Conservation (phyloP, 2,888 invertebrate species). For the Pegoplata infirma region DNA sequence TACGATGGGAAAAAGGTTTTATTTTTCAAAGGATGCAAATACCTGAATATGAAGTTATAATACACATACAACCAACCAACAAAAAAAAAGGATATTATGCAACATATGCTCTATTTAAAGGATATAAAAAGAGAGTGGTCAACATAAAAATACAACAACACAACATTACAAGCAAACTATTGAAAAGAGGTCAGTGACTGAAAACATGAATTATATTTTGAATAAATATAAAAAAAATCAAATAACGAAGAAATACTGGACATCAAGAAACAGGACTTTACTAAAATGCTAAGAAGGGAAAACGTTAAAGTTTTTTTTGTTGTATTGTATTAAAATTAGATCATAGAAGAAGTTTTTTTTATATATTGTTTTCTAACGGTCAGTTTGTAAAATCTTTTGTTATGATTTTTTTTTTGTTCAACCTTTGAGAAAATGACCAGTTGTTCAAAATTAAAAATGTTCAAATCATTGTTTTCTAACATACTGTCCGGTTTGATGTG, state of each 20-base stretch:
- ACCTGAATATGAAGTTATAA: conserved; percentile 8
- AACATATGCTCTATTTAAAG: conserved; percentile 54
- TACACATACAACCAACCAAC: too few species aligned
- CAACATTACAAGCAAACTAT: conserved; percentile 35
- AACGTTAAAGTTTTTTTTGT: background rate
- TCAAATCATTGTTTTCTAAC: background rate
- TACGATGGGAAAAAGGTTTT: conserved; percentile 43
- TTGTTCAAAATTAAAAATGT: conserved; percentile 19
- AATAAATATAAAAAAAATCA: background rate
- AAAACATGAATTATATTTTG: background rate
- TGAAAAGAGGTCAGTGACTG: conserved; percentile 60
- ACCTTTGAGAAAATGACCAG: conserved; percentile 44
- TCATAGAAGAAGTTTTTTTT: conserved; percentile 32
- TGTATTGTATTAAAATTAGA: conserved; percentile 22
- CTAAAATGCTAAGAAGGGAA: conserved; percentile 12
- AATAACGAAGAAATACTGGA: conserved; percentile 7
- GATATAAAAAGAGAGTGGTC: conserved; percentile 27
- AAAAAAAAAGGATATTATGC: conserved; percentile 24
- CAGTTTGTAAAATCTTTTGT: conserved; percentile 33
- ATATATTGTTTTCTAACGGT: conserved; percentile 61
- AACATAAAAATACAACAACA: conserved; percentile 20
- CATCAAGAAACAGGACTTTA: conserved; percentile 20
- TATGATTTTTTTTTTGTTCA: conserved; percentile 1
- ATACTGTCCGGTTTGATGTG: conserved; percentile 9
- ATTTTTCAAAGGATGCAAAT: conserved; percentile 41